Conservation (phyloP, 2,113 vertebrate species). For the Thunnus maccoyii region DNA sequence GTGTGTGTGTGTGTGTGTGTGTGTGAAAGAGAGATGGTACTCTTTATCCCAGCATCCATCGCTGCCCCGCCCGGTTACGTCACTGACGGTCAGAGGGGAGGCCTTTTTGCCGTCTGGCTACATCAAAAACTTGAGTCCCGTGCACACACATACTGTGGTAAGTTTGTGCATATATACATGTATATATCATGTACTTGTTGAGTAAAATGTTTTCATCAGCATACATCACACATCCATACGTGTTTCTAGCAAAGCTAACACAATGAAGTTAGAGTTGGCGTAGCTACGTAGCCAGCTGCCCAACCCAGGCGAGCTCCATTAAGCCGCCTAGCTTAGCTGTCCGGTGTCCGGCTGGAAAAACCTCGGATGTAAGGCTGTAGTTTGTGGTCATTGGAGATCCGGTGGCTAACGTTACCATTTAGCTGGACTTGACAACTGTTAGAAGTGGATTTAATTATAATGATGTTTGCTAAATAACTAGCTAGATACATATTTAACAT, state of each 20-base stretch:
- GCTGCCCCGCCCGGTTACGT: conserved; percentile 26
- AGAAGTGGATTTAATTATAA: no score
- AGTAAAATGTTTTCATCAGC: neutral
- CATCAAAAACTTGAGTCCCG: conserved; percentile 26
- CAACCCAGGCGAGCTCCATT: conserved; percentile 21
- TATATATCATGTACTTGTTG: neutral
- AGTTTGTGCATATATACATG: neutral
- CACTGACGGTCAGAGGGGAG: conserved; percentile 42
- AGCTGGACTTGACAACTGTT: neutral
- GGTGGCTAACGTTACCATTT: neutral
- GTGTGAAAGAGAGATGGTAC: neutral
- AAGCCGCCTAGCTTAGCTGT: neutral
- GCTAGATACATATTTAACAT: neutral
- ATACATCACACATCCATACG: neutral
- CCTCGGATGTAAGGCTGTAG: neutral
- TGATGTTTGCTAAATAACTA: no score
- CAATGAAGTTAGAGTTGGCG: neutral
- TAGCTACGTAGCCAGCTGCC: conserved; percentile 1
- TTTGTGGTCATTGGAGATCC: neutral
- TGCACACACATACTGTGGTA: conserved; percentile 42
- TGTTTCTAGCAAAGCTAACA: neutral
- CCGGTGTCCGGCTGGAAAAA: conserved; percentile 19
- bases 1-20: no score
- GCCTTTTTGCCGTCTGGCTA: conserved; percentile 42
- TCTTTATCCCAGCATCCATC: conserved; percentile 63